Evolutionary conservation across 1,140 invertebrate genomes (phyloP), one percentile per base, ranked within the genome.

Genomic region (Neodiprion fabricii): DNA sequence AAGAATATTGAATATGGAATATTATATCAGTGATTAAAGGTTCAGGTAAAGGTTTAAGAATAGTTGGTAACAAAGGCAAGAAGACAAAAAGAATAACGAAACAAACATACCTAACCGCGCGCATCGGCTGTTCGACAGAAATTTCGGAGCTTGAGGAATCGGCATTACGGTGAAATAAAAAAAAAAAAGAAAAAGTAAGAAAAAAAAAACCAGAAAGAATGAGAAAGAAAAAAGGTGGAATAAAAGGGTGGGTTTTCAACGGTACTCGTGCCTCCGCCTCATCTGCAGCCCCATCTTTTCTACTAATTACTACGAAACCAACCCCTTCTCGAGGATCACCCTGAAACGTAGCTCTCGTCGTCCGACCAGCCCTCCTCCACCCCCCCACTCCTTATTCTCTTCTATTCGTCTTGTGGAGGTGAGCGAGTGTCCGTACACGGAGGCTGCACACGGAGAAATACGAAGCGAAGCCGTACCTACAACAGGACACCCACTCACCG

Each of bases 281-380:
- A 81, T 79, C 79, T 74, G 79, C 74, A 75, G 77, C 78, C 75
- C 83, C 81, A 83, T 86, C 84, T 87, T 86, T 85, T 86, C 86
- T 84, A 85, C 85, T 88, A 84, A 87, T 87, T 88, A 87, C 82
- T 81, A 81, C 78, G 79, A 76, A 76, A 77, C 72, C 75, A 75
- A 75, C 79, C 75, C 76, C 77, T 40, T 40, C 53, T 61, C 53
- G 53, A 61, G 53, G 53, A 17, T 61, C 79, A 76, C 14, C 28
- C 28, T 40, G 28, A 40, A 40, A 40, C 28, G 28, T 40, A 40
- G 28, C 28, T 68, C 65, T 75, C 71, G 68, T 71, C 73, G 71
- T 71, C 73, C 53, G 75, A 67, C 53, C 17, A 21, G 17, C 61
- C 67, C 49, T 28, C 28, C 73, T 28, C 48, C 48, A 10, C 70